These are phyloP conservation scores for Thaleichthys pacificus DNA, from an alignment of 2,797 vertebrate species.

Conservation along the genomic window DNA sequence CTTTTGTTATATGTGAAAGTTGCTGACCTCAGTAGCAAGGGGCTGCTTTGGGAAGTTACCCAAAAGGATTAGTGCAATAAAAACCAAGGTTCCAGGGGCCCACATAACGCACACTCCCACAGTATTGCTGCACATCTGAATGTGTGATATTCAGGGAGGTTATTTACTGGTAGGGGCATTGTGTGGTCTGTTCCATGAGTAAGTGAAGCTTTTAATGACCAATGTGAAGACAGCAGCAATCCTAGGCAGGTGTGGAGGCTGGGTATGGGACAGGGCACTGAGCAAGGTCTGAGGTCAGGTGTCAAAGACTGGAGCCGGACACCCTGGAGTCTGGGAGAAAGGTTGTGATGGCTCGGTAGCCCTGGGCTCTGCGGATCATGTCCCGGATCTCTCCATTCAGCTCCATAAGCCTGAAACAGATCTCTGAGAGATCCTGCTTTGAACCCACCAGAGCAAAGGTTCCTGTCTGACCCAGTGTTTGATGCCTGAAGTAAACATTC, in stretches of 20 bases:
- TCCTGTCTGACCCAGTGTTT: constrained; percentile 94
- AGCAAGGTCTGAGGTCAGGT: constrained; percentile 47
- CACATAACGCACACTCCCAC: constrained; percentile 67
- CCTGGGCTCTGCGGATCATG: constrained; percentile 89
- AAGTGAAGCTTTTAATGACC: constrained; percentile 53
- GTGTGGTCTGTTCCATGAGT: constrained; percentile 64
- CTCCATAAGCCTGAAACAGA: constrained; percentile 90
- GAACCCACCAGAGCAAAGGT: constrained; percentile 97
- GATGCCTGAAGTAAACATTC: constrained; percentile 97
- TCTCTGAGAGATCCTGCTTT: constrained; percentile 91
- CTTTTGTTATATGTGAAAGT: constrained; percentile 73
- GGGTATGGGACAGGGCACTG: constrained; percentile 17
- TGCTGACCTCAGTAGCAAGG: constrained; percentile 80
- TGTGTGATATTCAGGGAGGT: constrained; percentile 40
- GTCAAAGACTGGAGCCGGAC: constrained; percentile 91
- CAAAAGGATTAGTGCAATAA: constrained; percentile 76
- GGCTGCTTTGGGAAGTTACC: constrained; percentile 64
- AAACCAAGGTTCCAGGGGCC: constrained; percentile 62
- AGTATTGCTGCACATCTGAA: constrained; percentile 76
- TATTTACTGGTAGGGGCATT: constrained; percentile 28
- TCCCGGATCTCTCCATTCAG: constrained; percentile 93
- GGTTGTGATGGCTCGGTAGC: constrained; percentile 85
- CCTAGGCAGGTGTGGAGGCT: constrained; percentile 49
- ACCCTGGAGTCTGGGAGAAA: constrained; percentile 91
- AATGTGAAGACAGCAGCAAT: constrained; percentile 62